Conservation (phyloP, 2,113 vertebrate species). For the Butorides virescens region DNA sequence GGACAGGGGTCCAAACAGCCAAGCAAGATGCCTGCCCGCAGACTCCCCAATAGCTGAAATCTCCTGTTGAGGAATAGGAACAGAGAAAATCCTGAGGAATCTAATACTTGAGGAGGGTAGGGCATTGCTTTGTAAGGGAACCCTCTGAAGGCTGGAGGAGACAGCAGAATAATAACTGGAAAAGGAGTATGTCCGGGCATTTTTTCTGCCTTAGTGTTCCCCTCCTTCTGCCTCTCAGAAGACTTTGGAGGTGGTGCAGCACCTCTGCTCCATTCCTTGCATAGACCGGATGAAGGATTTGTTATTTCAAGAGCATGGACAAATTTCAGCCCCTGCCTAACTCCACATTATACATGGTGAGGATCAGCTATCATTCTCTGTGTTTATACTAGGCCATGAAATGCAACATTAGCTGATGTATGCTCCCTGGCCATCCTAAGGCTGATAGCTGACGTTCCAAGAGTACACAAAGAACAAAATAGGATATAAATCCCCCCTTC, state of each 20-base stretch:
- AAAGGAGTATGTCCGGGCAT: neutral
- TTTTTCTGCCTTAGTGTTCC: neutral
- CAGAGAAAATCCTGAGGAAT: neutral
- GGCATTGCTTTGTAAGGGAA: neutral
- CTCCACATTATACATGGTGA: neutral
- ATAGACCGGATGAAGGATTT: neutral
- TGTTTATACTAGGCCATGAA: slow-evolving; percentile 1
- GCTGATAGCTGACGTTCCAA: neutral
- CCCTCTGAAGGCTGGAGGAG: neutral
- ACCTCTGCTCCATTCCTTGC: neutral
- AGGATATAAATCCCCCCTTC: slow-evolving; percentile 6
- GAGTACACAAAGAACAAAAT: neutral
- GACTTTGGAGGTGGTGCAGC: neutral
- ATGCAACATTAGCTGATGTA: neutral
- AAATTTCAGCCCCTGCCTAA: neutral
- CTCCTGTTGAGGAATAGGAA: neutral
- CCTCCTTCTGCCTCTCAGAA: neutral
- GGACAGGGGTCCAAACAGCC: neutral
- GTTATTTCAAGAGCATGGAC: slow-evolving; percentile 11
- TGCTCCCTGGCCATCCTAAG: neutral
- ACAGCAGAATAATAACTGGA: neutral
- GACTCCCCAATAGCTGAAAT: neutral
- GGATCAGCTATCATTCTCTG: neutral
- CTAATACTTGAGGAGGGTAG: neutral
- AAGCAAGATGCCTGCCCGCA: neutral